phyloP scores from a whole-genome alignment of 2,113 vertebrate species.

The Irena cyanogastra region DNA sequence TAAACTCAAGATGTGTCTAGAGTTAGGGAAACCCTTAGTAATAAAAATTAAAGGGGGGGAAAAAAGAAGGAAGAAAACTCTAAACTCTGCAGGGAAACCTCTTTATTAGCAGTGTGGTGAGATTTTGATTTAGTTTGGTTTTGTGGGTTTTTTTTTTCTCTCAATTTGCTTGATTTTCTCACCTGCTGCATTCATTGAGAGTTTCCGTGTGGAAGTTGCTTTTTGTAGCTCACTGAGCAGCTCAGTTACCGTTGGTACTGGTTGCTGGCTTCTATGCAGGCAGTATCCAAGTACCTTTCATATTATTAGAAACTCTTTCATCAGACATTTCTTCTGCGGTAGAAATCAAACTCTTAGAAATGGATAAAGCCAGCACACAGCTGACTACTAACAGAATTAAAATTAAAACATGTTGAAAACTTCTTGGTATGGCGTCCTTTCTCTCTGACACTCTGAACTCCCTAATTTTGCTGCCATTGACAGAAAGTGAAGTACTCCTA shows the following conservation, averaged over 20 bases:
- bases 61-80: neutral
- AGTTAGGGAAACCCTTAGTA: neutral
- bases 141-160: neutral
- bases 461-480: neutral
- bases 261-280: neutral
- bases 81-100: neutral
- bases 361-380: neutral
- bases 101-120: neutral
- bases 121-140: neutral
- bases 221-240: neutral
- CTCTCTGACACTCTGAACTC: neutral
- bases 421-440: neutral
- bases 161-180: neutral
- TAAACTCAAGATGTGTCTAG: neutral
- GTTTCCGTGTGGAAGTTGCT: neutral
- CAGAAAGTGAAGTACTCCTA: neutral
- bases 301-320: neutral
- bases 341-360: neutral
- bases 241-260: fast-evolving
- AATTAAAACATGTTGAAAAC: neutral
- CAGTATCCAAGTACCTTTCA: neutral
- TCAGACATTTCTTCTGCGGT: neutral
- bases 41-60: neutral
- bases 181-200: neutral
- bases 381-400: neutral